These are phyloP conservation scores for Parnassius smintheus DNA, from an alignment of 2,888 invertebrate genomes.

Conservation along the genomic window DNA sequence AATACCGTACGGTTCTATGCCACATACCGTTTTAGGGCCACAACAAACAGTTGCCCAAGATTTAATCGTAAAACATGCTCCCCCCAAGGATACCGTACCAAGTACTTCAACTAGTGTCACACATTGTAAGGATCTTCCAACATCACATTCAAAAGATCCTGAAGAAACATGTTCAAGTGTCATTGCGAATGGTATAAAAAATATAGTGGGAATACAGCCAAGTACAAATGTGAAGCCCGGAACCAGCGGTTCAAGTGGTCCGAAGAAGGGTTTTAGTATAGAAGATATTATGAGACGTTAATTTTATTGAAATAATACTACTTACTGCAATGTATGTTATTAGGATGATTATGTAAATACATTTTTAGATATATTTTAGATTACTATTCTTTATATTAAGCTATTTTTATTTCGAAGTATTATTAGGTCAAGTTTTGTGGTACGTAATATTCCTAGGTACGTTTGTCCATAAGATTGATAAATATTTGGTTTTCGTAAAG, in stretches of 20 bases:
- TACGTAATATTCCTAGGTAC: constrained; percentile 60
- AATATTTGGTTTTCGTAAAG: constrained; percentile 80
- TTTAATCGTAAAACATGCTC: constrained; percentile 76
- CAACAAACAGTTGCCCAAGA: constrained; percentile 78
- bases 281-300: constrained; percentile 95
- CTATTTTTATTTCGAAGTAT: constrained; percentile 55
- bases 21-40: constrained; percentile 66
- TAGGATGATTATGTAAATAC: constrained; percentile 37
- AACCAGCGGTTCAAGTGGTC: constrained; percentile 81
- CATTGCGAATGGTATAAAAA: constrained; percentile 74
- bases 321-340: constrained; percentile 30
- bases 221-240: constrained; percentile 73
- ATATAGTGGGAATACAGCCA: constrained; percentile 76
- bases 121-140: constrained; percentile 54
- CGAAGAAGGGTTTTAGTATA: constrained; percentile 93
- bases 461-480: constrained; percentile 68
- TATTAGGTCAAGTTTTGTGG: constrained; percentile 64
- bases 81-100: constrained; percentile 68
- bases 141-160: constrained; percentile 46
- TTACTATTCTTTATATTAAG: constrained; percentile 10
- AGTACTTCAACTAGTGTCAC: constrained; percentile 66
- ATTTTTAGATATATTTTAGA: constrained; percentile 23
- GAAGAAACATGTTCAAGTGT: constrained; percentile 59
- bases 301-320: constrained; percentile 37
- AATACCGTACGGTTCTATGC: constrained; percentile 62